Evolutionary conservation across 2,888 invertebrate species (phyloP).

Genomic region (Dryococelus australis): DNA sequence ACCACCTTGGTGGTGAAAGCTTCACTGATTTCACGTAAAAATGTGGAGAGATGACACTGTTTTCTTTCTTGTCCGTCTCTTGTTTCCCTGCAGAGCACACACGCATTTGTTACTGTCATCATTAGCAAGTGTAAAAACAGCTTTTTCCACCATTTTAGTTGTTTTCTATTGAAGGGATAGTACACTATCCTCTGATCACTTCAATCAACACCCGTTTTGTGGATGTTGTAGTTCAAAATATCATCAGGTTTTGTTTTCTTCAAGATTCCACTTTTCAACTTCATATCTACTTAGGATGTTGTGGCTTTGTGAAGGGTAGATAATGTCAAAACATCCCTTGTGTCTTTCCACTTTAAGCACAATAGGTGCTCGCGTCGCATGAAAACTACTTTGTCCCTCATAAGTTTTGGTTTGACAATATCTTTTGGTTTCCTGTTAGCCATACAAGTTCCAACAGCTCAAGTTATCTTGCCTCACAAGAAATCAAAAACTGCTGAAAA

Average conservation of each 20-base stretch:
- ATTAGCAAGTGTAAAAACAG: neutral
- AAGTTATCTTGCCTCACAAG: no score
- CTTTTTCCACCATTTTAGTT: neutral
- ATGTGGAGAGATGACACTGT: neutral
- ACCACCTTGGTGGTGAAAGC: neutral
- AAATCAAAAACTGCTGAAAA: no score
- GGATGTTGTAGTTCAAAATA: neutral
- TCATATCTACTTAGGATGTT: neutral
- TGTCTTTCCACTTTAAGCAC: neutral
- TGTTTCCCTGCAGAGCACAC: neutral
- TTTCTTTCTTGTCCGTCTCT: neutral
- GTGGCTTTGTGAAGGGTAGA: neutral
- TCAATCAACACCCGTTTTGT: neutral
- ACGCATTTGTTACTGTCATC: neutral
- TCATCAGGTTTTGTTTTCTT: neutral
- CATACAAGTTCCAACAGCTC: no score
- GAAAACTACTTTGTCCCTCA: neutral
- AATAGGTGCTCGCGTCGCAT: neutral
- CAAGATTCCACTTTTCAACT: neutral
- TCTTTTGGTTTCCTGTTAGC: no score
- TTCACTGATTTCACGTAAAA: neutral
- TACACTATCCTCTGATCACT: neutral
- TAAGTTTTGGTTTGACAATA: neutral
- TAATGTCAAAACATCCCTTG: neutral
- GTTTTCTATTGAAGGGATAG: neutral